Evolutionary conservation across 2,113 vertebrate species (phyloP).

Genomic region (Vulpes ferrilata): DNA sequence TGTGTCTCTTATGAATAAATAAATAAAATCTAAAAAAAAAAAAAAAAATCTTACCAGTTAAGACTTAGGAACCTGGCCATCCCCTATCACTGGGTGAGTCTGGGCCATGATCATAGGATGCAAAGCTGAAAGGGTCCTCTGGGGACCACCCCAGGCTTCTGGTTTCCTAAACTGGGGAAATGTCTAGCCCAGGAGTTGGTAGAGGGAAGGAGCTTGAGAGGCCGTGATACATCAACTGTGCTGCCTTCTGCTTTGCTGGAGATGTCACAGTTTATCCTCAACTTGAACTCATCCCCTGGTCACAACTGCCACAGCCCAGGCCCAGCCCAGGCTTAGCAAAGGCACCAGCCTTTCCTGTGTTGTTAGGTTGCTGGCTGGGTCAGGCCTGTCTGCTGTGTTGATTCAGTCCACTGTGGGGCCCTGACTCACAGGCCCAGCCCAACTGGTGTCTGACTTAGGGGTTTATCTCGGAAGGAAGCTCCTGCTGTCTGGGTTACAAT

Average conservation of each 20-base stretch:
- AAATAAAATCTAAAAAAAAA: too few relatives aligned
- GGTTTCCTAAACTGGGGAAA: background rate
- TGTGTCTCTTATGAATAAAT: too few relatives aligned
- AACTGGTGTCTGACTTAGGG: background rate
- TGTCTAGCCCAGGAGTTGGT: background rate
- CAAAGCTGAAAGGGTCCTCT: background rate
- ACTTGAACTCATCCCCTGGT: background rate
- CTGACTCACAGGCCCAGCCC: background rate
- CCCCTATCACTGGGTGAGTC: too few relatives aligned
- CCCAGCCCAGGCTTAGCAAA: background rate
- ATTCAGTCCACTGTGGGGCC: background rate
- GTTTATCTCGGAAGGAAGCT: background rate
- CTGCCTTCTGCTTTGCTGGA: background rate
- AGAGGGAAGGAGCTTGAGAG: background rate
- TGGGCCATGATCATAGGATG: background rate
- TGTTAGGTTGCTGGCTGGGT: background rate
- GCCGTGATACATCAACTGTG: background rate
- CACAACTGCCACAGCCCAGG: background rate
- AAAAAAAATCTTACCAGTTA: background rate
- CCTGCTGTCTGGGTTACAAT: background rate
- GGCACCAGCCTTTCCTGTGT: background rate
- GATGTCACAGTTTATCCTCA: background rate
- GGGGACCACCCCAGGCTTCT: background rate
- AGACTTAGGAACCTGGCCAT: background rate
- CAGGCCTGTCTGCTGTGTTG: background rate